Conservation (phyloP, 2,797 vertebrate species). For the Tenualosa ilisha region DNA sequence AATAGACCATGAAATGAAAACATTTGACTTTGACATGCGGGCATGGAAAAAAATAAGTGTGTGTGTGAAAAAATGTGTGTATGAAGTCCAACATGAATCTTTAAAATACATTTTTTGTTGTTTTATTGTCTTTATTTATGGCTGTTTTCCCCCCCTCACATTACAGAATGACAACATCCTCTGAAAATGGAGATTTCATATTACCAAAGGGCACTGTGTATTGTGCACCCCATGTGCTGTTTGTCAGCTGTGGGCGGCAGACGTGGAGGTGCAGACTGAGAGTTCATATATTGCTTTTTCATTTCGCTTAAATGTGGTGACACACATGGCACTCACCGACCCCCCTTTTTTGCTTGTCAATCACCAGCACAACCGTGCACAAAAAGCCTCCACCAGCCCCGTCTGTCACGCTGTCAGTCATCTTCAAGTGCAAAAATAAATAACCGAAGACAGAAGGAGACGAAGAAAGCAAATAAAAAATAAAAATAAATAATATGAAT, state of each 20-base stretch:
- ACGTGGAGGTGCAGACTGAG: conserved; percentile 61
- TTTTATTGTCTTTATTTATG: conserved; percentile 11
- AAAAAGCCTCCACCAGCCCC: conserved; percentile 65
- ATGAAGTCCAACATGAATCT: conserved; percentile 43
- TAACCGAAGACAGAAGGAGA: background rate
- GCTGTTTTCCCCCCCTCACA: background rate
- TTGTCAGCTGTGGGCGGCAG: conserved; percentile 54
- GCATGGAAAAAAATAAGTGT: background rate
- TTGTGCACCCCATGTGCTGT: conserved; percentile 53
- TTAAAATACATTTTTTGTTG: conserved; percentile 28
- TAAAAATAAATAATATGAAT: background rate
- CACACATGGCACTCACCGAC: conserved; percentile 59
- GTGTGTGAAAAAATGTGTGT: background rate
- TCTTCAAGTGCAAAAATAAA: conserved; percentile 54
- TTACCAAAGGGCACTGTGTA: conserved; percentile 61
- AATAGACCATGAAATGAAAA: conserved; percentile 26
- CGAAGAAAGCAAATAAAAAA: background rate
- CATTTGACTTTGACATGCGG: conserved; percentile 25
- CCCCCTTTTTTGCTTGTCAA: conserved; percentile 68
- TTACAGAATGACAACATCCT: conserved; percentile 36
- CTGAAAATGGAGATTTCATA: conserved; percentile 54
- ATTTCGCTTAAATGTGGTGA: conserved; percentile 73
- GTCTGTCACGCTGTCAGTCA: conserved; percentile 74
- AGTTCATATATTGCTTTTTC: conserved; percentile 69
- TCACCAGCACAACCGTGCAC: conserved; percentile 67